Percentiles rank a stretch among this genome's conserved stretches.
These are phyloP conservation scores for Chiridota heheva DNA, from an alignment of 35 echinoderm and acorn worm genomes.

Conservation along the genomic window DNA sequence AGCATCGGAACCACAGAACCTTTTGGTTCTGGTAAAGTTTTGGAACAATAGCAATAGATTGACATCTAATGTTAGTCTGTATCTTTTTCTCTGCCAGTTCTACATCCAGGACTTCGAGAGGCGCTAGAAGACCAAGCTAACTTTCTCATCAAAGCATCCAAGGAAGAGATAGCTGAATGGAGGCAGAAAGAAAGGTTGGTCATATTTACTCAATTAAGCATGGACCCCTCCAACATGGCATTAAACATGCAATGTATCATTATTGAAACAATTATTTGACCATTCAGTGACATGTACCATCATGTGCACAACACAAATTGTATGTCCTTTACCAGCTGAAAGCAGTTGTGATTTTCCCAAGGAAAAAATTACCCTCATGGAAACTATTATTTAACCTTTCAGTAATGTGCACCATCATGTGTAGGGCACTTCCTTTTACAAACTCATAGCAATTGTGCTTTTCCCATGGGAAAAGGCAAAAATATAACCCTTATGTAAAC, in stretches of 20 bases:
- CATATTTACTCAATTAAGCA: background rate
- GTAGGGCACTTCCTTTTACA: no score
- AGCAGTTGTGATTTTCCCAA: no score
- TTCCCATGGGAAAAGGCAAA: no score
- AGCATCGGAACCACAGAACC: background rate
- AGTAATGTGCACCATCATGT: no score
- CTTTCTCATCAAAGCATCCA: background rate
- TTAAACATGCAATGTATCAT: background rate
- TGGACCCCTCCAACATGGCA: background rate
- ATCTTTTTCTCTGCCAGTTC: background rate
- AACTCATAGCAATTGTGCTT: no score
- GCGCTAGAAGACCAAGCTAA: background rate
- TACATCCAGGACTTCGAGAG: background rate
- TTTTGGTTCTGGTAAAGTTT: background rate
- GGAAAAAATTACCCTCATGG: no score
- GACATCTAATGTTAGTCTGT: background rate
- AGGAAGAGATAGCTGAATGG: constrained; percentile 25
- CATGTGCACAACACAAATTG: background rate
- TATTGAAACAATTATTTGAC: background rate
- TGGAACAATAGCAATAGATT: no score
- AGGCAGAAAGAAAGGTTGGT: constrained; percentile 15
- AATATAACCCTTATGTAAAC: no score
- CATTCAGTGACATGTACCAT: background rate
- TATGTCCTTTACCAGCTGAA: background rate
- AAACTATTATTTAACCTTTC: no score